Conservation (phyloP, 2,797 vertebrate species). For the Glyptemys insculpta region DNA sequence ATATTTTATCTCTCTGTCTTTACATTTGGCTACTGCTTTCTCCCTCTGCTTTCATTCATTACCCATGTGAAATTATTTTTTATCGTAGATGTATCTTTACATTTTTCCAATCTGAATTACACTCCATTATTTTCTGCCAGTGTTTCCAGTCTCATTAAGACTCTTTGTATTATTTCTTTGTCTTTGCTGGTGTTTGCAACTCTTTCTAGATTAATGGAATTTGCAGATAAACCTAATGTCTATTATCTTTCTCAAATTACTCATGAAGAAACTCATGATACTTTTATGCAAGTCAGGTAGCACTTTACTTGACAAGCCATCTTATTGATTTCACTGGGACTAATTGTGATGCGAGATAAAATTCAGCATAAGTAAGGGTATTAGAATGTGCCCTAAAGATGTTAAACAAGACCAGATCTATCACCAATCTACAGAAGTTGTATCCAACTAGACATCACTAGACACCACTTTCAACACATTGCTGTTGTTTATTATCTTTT, state of each 20-base stretch:
- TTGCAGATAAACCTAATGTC: not conserved
- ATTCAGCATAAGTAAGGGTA: not conserved
- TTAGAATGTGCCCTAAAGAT: not conserved
- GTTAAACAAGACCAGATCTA: not conserved
- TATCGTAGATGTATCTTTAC: not conserved
- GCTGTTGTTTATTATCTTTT: not conserved
- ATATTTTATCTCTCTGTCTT: not conserved
- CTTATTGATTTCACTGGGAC: not conserved
- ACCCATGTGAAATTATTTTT: constrained; percentile 26
- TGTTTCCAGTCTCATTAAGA: not conserved
- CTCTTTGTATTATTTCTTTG: not conserved
- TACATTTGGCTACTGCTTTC: not conserved
- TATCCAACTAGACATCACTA: not conserved
- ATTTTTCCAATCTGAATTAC: not conserved
- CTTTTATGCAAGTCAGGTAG: not conserved
- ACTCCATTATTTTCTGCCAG: not conserved
- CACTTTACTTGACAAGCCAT: not conserved
- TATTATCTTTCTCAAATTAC: not conserved
- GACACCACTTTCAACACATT: not conserved
- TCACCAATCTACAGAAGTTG: not conserved
- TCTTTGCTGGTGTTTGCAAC: not conserved
- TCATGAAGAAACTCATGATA: not conserved
- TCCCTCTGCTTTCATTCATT: not conserved
- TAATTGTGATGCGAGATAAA: not conserved
- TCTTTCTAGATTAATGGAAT: not conserved